Percentiles rank a stretch among this genome's conserved stretches.
Conservation (phyloP, 2,113 vertebrate genomes). For the Aldabrachelys gigantea region DNA sequence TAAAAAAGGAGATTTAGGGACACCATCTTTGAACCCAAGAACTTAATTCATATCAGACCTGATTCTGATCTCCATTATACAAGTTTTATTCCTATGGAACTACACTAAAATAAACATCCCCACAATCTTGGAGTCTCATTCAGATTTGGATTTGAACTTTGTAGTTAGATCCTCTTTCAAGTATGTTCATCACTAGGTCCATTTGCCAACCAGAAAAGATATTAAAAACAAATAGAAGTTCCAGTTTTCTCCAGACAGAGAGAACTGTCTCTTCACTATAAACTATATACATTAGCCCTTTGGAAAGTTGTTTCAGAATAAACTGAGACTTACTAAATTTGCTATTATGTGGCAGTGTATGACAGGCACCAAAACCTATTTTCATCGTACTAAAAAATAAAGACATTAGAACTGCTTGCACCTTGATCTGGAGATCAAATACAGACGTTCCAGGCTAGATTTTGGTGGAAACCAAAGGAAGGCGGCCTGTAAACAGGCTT, state of each 20-base stretch:
- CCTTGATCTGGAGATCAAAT: neutral
- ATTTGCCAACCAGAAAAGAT: neutral
- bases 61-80: neutral
- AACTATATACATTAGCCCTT: neutral
- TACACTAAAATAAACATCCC: neutral
- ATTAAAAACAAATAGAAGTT: neutral
- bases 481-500: neutral
- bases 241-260: neutral
- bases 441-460: neutral
- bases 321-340: neutral
- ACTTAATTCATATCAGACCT: neutral
- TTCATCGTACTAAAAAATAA: neutral
- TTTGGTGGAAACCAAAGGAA: neutral
- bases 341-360: neutral
- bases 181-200: neutral
- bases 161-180: neutral
- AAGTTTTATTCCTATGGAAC: neutral
- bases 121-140: neutral
- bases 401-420: accelerated
- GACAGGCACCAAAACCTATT: neutral
- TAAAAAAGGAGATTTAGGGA: neutral
- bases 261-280: neutral
- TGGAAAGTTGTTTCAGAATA: neutral
- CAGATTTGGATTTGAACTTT: neutral
- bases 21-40: neutral